A percentile compares a stretch with the other conserved stretches of the same genome.
phyloP scores from a whole-genome alignment of 2,113 vertebrate genomes.

The Cnemophilus loriae region DNA sequence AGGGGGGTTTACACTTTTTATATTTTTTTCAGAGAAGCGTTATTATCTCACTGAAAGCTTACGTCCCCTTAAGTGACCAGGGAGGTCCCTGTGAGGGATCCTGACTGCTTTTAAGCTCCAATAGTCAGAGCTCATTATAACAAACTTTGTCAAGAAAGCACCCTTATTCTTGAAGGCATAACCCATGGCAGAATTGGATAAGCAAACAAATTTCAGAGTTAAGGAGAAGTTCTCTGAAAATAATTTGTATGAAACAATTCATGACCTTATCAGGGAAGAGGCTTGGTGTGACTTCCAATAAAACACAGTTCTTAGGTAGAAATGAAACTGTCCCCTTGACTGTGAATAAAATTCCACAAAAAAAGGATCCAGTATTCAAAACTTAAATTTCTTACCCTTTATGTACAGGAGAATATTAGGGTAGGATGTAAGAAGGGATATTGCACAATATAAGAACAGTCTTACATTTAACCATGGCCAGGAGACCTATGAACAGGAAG shows the following conservation, averaged over 20 bases:
- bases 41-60: neutral
- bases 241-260: neutral
- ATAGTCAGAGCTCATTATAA: neutral
- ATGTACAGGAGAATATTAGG: no score
- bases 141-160: neutral
- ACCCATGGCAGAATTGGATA: neutral
- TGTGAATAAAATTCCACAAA: neutral
- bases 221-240: neutral
- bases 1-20: neutral
- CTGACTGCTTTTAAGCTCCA: neutral
- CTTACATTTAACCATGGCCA: neutral
- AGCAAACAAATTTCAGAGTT: neutral
- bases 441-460: neutral
- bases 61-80: neutral
- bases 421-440: neutral
- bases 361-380: neutral
- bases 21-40: neutral
- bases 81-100: neutral
- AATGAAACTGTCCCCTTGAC: neutral
- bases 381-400: neutral
- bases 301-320: neutral
- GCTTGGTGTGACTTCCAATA: neutral
- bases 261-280: neutral
- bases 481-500: neutral
- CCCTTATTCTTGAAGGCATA: neutral